Conservation (phyloP, 2,113 vertebrate species). For the Telmatochromis sp. region DNA sequence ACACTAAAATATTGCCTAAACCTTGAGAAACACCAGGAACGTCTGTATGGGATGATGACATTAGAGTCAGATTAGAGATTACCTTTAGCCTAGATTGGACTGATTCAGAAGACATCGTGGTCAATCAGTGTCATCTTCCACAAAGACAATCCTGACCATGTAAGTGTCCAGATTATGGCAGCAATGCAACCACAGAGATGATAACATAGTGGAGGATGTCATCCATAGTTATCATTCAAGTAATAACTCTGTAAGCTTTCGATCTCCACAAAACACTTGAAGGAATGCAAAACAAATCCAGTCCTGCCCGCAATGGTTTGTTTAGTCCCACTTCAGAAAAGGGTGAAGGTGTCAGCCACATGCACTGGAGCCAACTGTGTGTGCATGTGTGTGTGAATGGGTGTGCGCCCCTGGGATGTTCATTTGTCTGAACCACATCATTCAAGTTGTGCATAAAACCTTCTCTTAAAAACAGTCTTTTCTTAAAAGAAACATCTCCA, state of each 20-base stretch:
- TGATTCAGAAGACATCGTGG: background rate
- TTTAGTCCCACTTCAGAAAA: background rate
- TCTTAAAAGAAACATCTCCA: background rate
- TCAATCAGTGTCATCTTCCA: background rate
- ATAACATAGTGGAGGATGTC: background rate
- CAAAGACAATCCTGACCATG: background rate
- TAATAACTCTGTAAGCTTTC: background rate
- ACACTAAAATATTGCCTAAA: background rate
- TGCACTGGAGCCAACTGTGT: background rate
- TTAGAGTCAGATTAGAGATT: background rate
- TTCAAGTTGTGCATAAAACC: background rate
- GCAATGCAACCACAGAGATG: background rate
- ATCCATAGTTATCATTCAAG: background rate
- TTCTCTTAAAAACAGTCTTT: background rate
- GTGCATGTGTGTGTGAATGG: background rate
- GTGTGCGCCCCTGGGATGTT: background rate
- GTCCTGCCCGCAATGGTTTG: background rate
- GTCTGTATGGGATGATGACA: background rate
- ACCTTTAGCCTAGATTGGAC: background rate
- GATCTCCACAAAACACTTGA: background rate
- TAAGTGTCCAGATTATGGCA: background rate
- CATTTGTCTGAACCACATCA: background rate
- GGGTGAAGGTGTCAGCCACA: background rate
- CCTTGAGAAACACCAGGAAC: background rate
- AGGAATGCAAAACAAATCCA: constrained; percentile 25